Conservation (phyloP, 2,888 invertebrate species). For the Crocallis elinguaria region DNA sequence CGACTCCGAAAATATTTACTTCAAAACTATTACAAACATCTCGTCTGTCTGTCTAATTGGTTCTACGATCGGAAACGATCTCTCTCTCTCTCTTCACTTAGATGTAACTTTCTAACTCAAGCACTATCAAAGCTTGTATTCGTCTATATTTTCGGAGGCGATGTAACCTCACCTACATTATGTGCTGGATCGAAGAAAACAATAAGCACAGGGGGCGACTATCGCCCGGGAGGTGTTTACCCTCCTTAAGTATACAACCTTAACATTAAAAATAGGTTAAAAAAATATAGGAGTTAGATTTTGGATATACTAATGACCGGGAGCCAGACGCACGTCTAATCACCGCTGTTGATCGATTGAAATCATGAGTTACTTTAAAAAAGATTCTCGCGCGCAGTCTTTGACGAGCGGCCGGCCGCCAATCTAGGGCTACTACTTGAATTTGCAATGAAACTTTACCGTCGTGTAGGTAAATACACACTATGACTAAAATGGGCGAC, state of each 20-base stretch:
- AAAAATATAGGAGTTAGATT: conserved; percentile 84
- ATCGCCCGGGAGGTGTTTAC: conserved; percentile 63
- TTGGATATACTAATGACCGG: conserved; percentile 75
- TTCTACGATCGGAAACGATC: conserved; percentile 4
- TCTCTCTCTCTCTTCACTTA: conserved; percentile 52
- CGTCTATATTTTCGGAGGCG: conserved; percentile 57
- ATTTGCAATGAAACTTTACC: conserved; percentile 51
- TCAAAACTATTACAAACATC: conserved; percentile 51
- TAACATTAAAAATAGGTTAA: conserved; percentile 82
- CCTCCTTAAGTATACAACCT: conserved; percentile 74
- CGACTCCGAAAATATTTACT: conserved; percentile 58
- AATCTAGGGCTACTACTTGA: conserved; percentile 54
- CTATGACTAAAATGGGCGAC: conserved; percentile 42
- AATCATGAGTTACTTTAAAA: neutral
- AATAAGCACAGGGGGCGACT: conserved; percentile 79
- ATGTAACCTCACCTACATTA: conserved; percentile 49
- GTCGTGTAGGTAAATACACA: conserved; percentile 18
- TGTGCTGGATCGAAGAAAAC: conserved; percentile 75
- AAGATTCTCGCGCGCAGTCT: neutral
- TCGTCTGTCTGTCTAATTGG: conserved; percentile 31
- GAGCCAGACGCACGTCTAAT: conserved; percentile 42
- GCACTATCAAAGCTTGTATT: conserved; percentile 25
- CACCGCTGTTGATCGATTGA: neutral
- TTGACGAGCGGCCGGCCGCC: conserved; percentile 45
- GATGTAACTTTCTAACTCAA: conserved; percentile 9